These are phyloP conservation scores for Theristicus caerulescens DNA, from an alignment of 2,113 vertebrate genomes.

Conservation along the genomic window DNA sequence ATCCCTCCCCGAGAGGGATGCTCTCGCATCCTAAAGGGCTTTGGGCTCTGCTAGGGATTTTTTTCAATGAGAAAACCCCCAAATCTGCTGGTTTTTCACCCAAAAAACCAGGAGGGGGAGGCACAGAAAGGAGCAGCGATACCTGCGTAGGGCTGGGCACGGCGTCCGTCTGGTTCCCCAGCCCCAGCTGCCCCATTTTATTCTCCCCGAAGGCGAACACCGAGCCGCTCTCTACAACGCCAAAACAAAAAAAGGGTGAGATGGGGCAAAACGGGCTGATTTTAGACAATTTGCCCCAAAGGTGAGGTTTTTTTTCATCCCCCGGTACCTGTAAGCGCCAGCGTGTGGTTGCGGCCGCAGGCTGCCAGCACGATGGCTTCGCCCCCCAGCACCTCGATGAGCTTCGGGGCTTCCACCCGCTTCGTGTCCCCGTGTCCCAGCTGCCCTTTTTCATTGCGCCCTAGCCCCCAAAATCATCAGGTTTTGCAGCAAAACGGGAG, in stretches of 20 bases:
- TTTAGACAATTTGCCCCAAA: not conserved
- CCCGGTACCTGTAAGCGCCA: conserved; percentile 85
- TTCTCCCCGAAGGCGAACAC: conserved; percentile 95
- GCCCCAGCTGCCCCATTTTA: conserved; percentile 94
- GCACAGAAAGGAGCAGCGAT: rapidly evolving
- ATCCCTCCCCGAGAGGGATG: not conserved
- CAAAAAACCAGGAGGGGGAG: rapidly evolving
- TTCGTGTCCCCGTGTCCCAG: conserved; percentile 93
- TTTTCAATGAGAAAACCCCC: rapidly evolving
- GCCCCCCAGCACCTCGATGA: conserved; percentile 84
- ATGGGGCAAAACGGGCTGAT: rapidly evolving
- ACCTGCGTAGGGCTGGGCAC: conserved; percentile 91
- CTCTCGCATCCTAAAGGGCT: rapidly evolving
- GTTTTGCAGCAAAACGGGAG: not conserved
- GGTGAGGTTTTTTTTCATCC: rapidly evolving
- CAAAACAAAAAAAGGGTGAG: not conserved
- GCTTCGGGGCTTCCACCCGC: conserved; percentile 89
- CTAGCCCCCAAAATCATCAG: no score
- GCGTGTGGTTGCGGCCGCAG: conserved; percentile 93
- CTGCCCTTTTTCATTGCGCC: conserved; percentile 92
- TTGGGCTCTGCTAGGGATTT: not conserved
- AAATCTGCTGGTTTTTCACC: not conserved
- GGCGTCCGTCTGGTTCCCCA: conserved; percentile 93
- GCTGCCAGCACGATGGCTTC: conserved; percentile 86
- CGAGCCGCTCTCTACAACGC: conserved; percentile 81